These are phyloP conservation scores for Quadroppia sp. DNA, from an alignment of 2,888 invertebrate species.

Conservation along the genomic window DNA sequence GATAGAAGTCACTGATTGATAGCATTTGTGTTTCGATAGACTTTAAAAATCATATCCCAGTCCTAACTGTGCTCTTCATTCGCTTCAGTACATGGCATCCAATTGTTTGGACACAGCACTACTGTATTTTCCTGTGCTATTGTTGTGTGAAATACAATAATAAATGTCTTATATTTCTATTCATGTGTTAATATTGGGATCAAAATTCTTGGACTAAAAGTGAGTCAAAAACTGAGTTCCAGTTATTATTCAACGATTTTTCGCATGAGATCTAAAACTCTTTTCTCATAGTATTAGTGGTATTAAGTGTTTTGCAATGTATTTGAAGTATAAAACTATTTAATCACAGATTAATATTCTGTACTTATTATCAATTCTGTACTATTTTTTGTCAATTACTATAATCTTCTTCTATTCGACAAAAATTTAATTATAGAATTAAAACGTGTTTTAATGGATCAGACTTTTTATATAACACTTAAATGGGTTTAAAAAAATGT, in stretches of 20 bases:
- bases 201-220: conserved; percentile 3
- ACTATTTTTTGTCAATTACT: conserved; percentile 19
- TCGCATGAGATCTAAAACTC: background rate
- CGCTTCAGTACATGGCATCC: conserved; percentile 12
- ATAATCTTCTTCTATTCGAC: conserved; percentile 1
- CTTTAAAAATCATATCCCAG: conserved; percentile 25
- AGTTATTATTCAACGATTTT: background rate
- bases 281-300: background rate
- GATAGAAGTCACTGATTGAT: conserved; percentile 29
- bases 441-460: conserved; percentile 14
- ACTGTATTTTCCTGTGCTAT: background rate
- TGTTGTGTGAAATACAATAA: background rate
- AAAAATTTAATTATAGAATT: conserved; percentile 1
- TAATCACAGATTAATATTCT: background rate
- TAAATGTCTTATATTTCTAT: background rate
- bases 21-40: conserved; percentile 10
- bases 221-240: background rate
- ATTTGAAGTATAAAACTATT: background rate
- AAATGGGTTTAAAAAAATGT: background rate
- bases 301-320: background rate
- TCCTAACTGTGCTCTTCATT: background rate
- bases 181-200: background rate
- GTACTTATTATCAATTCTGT: background rate
- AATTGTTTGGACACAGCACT: background rate
- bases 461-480: conserved; percentile 2